Evolutionary conservation across 2,113 vertebrate genomes (phyloP).

Genomic region (Sceloporus tristichus): DNA sequence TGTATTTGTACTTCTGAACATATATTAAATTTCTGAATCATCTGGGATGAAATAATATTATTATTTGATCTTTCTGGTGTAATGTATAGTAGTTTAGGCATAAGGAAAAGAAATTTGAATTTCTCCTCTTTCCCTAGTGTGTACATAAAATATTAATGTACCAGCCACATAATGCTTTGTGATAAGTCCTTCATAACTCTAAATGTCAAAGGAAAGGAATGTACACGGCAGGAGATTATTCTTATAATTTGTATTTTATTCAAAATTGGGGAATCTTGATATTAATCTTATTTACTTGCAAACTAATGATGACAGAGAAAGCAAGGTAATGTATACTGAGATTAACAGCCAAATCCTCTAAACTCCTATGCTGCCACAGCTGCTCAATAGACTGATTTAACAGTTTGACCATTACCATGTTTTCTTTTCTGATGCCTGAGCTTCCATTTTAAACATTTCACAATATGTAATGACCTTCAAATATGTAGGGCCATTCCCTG

Average conservation of each 20-base stretch:
- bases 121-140: slow-evolving; percentile 58
- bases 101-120: slow-evolving; percentile 66
- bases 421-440: neutral
- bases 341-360: neutral
- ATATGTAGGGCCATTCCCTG: neutral
- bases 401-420: neutral
- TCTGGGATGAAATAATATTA: slow-evolving; percentile 65
- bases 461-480: neutral
- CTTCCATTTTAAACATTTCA: neutral
- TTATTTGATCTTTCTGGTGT: no score
- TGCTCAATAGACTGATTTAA: neutral
- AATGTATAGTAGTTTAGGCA: slow-evolving; percentile 59
- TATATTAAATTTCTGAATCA: neutral
- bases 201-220: slow-evolving; percentile 68
- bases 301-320: neutral
- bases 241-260: slow-evolving; percentile 47
- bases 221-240: slow-evolving; percentile 37
- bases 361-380: neutral
- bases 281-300: slow-evolving; percentile 31
- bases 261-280: slow-evolving; percentile 4
- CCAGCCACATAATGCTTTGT: slow-evolving; percentile 51
- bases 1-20: neutral
- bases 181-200: slow-evolving; percentile 70
- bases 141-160: slow-evolving; percentile 71
- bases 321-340: slow-evolving; percentile 5